phyloP scores from a whole-genome alignment of 2,888 invertebrate genomes.

The Odontomyia ornata region DNA sequence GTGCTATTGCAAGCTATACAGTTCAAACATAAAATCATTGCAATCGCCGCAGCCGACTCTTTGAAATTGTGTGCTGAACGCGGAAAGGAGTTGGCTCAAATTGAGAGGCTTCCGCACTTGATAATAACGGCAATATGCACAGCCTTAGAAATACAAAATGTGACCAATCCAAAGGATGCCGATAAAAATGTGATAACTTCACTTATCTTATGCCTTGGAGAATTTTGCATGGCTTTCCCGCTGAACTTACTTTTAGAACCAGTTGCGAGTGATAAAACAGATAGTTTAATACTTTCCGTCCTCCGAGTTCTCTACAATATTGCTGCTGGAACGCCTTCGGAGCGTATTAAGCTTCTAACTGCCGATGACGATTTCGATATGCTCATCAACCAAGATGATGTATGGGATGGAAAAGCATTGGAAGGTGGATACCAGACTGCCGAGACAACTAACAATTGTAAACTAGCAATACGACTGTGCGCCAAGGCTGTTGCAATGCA shows the following conservation, averaged over 20 bases:
- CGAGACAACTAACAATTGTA: constrained; percentile 65
- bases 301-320: constrained; percentile 71
- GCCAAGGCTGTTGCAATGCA: constrained; percentile 76
- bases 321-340: constrained; percentile 60
- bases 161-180: constrained; percentile 60
- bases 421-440: constrained; percentile 61
- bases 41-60: constrained; percentile 61
- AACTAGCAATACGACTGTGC: constrained; percentile 69
- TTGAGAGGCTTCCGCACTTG: constrained; percentile 60
- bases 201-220: constrained; percentile 87
- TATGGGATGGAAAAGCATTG: constrained; percentile 58
- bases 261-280: constrained; percentile 56
- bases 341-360: constrained; percentile 59
- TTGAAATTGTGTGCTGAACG: constrained; percentile 62
- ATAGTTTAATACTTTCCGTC: constrained; percentile 72
- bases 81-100: constrained; percentile 59
- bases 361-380: constrained; percentile 64
- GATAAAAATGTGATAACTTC: constrained; percentile 67
- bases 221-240: constrained; percentile 91
- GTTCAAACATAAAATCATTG: constrained; percentile 63
- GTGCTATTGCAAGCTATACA: constrained; percentile 63
- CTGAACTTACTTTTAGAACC: constrained; percentile 69
- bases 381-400: constrained; percentile 61
- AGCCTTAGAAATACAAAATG: constrained; percentile 62
- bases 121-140: constrained; percentile 62